A percentile compares a stretch with the other conserved stretches of the same genome.
Evolutionary conservation across 2,888 invertebrate genomes (phyloP).

Genomic region (Alviniconcha strummeri): DNA sequence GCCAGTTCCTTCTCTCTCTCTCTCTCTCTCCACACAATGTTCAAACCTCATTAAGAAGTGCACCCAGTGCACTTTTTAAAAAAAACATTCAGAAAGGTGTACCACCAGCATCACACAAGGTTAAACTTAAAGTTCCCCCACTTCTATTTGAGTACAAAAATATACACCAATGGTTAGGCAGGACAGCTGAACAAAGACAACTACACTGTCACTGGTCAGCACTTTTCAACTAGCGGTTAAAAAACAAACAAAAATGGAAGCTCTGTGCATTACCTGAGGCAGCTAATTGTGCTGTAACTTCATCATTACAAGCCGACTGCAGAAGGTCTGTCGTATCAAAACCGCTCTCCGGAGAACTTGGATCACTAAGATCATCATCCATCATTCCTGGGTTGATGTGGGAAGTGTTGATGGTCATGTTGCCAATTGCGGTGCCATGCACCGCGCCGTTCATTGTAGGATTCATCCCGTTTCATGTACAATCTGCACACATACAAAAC

Average conservation of each 20-base stretch:
- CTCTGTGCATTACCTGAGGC: conserved; percentile 84
- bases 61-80: too few relatives aligned
- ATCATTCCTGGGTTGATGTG: conserved; percentile 61
- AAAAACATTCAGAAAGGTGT: too few relatives aligned
- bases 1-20: too few relatives aligned
- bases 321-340: conserved; percentile 87
- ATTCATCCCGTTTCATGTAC: conserved; percentile 32
- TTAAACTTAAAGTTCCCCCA: background rate
- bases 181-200: too few relatives aligned
- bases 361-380: conserved; percentile 71
- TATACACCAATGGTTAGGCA: too few relatives aligned
- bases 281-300: conserved; percentile 95
- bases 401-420: conserved; percentile 45
- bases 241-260: too few relatives aligned
- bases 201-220: too few relatives aligned
- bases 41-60: too few relatives aligned
- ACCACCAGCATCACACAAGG: background rate
- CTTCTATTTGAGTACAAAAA: too few relatives aligned
- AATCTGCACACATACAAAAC: background rate
- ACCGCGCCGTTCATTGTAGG: conserved; percentile 39
- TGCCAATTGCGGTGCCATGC: conserved; percentile 36
- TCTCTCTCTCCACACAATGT: too few relatives aligned
- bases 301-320: conserved; percentile 90
- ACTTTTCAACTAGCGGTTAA: too few relatives aligned
- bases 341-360: conserved; percentile 72